phyloP scores from a whole-genome alignment of 2,113 vertebrate species.

The Oryctolagus cuniculus region mOryCun1.1 NC_091451.1:41021501-41022000 shows the following conservation, averaged over 20 bases:
- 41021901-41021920: conserved; percentile 65
- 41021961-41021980: conserved; percentile 63
- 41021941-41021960: conserved; percentile 66
- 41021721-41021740: background rate
- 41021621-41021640: background rate
- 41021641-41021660: background rate
- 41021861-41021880: conserved; percentile 80
- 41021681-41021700: background rate
- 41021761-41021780: background rate
- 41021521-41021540: too few species aligned
- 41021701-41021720: background rate
- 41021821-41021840: background rate
- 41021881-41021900: conserved; percentile 8
- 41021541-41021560: background rate
- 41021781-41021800: background rate
- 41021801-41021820: background rate
- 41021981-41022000: background rate
- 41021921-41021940: conserved; percentile 78
- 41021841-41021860: background rate
- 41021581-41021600: background rate
- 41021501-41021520: accelerated
- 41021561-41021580: too few species aligned
- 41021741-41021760: background rate
- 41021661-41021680: background rate
- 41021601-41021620: background rate